Conservation (phyloP, 1,140 invertebrate genomes). For the Tetragnatha versicolor region DNA sequence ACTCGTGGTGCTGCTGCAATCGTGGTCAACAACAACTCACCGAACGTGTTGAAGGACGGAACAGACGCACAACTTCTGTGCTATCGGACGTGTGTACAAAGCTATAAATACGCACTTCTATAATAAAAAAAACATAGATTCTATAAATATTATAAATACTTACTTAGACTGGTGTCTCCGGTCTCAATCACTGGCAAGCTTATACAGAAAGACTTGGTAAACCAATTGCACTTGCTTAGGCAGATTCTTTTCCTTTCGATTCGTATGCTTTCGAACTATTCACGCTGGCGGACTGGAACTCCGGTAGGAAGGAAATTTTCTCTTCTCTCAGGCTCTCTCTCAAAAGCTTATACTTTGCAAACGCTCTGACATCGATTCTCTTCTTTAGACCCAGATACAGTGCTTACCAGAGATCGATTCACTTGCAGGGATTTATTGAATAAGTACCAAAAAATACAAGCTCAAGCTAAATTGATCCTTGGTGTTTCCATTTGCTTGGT, state of each 20-base stretch:
- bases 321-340: too few relatives aligned
- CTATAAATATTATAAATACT: conserved; percentile 52
- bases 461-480: too few relatives aligned
- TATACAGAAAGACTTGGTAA: neutral
- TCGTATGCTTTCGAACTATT: conserved; percentile 20
- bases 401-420: too few relatives aligned
- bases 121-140: conserved; percentile 53
- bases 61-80: conserved; percentile 53
- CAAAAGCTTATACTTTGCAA: too few relatives aligned
- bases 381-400: too few relatives aligned
- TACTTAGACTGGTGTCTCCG: conserved; percentile 38
- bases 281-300: too few relatives aligned
- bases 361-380: too few relatives aligned
- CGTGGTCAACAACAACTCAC: conserved; percentile 34
- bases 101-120: conserved; percentile 52
- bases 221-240: conserved; percentile 24
- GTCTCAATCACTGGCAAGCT: conserved; percentile 48
- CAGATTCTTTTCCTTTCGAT: conserved; percentile 14
- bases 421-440: too few relatives aligned
- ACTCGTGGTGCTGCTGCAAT: conserved; percentile 39
- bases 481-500: too few relatives aligned
- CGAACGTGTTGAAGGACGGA: conserved; percentile 1
- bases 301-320: too few relatives aligned
- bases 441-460: too few relatives aligned
- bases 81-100: conserved; percentile 47